Conservation (phyloP, 2,113 vertebrate species). For the Scomber colias region DNA sequence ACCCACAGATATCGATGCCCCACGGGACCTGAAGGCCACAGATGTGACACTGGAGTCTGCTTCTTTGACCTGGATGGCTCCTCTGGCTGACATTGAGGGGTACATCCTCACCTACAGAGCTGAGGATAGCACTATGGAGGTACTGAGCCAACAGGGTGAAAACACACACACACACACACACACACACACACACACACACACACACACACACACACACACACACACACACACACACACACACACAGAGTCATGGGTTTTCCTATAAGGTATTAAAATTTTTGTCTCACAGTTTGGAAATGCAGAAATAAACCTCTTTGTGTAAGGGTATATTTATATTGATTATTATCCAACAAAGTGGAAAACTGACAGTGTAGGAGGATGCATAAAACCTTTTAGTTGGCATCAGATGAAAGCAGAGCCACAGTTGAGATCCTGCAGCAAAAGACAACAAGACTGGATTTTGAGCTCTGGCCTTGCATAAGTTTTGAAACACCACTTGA, state of each 20-base stretch:
- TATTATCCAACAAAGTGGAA: background rate
- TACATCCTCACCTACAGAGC: conserved; percentile 87
- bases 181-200: background rate
- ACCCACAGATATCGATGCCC: conserved; percentile 89
- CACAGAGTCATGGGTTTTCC: background rate
- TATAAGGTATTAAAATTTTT: too few relatives aligned
- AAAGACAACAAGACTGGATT: background rate
- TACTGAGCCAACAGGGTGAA: conserved; percentile 56
- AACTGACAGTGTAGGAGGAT: background rate
- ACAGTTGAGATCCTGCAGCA: background rate
- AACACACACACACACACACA: background rate
- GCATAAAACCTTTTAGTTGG: background rate
- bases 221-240: background rate
- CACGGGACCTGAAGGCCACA: conserved; percentile 83
- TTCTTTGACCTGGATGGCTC: conserved; percentile 87
- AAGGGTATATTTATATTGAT: background rate
- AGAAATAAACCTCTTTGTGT: too few relatives aligned
- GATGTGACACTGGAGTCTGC: conserved; percentile 81
- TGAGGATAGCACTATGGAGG: conserved; percentile 83
- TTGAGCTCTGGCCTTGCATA: background rate
- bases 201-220: too few relatives aligned
- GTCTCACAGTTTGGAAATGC: too few relatives aligned
- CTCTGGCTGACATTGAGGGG: conserved; percentile 88
- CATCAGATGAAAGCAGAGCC: background rate
- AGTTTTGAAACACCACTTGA: background rate